Conservation (phyloP, 2,113 vertebrate genomes). For the Silurus asotus region DNA sequence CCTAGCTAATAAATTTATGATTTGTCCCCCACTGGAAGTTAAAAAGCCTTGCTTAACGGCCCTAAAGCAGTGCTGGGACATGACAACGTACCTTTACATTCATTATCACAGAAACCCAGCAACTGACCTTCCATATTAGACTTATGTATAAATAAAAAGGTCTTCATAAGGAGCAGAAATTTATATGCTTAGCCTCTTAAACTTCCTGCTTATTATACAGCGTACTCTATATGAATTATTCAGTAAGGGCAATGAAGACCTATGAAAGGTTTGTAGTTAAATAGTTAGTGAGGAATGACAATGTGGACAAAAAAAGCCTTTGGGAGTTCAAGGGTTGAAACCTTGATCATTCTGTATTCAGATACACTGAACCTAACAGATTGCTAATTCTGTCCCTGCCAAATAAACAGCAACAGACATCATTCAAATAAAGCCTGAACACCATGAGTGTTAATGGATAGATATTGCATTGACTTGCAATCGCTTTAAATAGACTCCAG, state of each 20-base stretch:
- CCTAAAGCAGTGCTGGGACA: neutral
- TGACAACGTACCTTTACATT: neutral
- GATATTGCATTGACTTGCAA: slow-evolving; percentile 49
- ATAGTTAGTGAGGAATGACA: neutral
- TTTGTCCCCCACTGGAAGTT: neutral
- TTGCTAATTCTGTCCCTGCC: slow-evolving; percentile 30
- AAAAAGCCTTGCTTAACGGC: neutral
- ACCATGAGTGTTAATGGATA: slow-evolving; percentile 39
- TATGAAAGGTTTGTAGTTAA: neutral
- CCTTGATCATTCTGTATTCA: slow-evolving; percentile 7
- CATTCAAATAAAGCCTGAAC: slow-evolving; percentile 24
- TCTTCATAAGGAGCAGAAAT: slow-evolving; percentile 33
- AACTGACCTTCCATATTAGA: slow-evolving; percentile 6
- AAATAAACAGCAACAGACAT: slow-evolving; percentile 37
- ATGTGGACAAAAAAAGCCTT: neutral
- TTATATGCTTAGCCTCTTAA: slow-evolving; percentile 27
- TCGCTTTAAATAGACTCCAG: slow-evolving; percentile 14
- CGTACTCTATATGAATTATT: slow-evolving; percentile 11
- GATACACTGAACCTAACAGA: neutral
- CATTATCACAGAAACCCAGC: slow-evolving; percentile 1
- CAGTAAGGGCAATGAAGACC: neutral
- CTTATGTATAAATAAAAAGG: slow-evolving; percentile 39
- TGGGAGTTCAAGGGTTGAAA: slow-evolving; percentile 15
- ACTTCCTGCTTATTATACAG: slow-evolving; percentile 13
- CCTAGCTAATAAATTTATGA: neutral